A percentile compares a stretch with the other conserved stretches of the same genome.
Conservation (phyloP, 2,113 vertebrate genomes). For the Antennarius striatus region DNA sequence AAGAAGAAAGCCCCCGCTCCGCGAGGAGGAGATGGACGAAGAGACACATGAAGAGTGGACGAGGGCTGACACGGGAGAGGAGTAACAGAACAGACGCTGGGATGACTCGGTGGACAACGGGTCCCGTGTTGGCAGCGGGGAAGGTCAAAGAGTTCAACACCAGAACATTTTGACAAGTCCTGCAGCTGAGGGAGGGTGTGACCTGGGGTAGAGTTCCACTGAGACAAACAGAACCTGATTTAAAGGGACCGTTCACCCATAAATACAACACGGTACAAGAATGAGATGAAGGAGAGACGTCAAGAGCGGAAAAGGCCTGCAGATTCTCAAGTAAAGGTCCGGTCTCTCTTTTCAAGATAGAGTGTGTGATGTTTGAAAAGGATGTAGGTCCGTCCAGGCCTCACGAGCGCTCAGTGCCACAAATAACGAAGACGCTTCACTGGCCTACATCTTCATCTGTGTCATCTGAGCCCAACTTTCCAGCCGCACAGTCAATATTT, state of each 20-base stretch:
- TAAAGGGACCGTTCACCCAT: conserved; percentile 46
- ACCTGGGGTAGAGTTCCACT: conserved; percentile 24
- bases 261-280: conserved; percentile 26
- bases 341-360: neutral
- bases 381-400: conserved; percentile 42
- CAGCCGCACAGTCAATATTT: conserved; percentile 60
- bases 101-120: conserved; percentile 12
- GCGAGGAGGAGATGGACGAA: neutral
- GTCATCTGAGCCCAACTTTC: conserved; percentile 69
- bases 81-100: neutral
- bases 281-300: conserved; percentile 20
- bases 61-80: neutral
- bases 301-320: conserved; percentile 19
- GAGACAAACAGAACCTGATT: conserved; percentile 42
- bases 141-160: conserved; percentile 36
- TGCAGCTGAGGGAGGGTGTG: conserved; percentile 27
- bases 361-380: conserved; percentile 20
- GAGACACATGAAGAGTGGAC: neutral
- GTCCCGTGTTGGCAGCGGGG: conserved; percentile 19
- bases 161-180: conserved; percentile 50
- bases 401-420: conserved; percentile 16
- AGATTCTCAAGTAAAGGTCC: neutral
- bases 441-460: conserved; percentile 57
- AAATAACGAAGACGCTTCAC: conserved; percentile 7
- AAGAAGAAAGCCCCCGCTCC: neutral